Evolutionary conservation across 2,113 vertebrate species (phyloP).

Genomic region (Isurus oxyrinchus): DNA sequence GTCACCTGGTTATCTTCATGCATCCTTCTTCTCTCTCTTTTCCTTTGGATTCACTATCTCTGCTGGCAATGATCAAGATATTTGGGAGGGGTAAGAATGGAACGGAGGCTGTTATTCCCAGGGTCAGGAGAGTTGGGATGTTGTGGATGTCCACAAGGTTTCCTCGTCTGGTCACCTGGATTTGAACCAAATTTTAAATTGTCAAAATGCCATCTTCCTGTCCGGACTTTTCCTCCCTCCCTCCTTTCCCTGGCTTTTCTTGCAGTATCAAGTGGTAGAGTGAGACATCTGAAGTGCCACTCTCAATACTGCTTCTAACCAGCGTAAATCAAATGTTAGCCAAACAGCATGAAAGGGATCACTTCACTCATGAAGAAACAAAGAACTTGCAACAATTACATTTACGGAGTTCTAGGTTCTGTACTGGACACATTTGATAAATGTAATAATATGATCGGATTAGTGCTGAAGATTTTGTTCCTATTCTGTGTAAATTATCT

Average conservation of each 20-base stretch:
- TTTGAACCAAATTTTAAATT: constrained; percentile 27
- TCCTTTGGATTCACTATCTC: constrained; percentile 26
- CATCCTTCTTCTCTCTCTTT: not conserved
- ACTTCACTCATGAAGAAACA: not conserved
- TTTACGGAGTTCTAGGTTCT: not conserved
- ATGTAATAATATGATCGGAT: not conserved
- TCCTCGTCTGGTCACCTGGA: constrained; percentile 46
- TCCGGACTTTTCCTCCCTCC: not conserved
- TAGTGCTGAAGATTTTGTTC: not conserved
- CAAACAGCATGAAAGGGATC: not conserved
- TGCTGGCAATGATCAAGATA: constrained; percentile 51
- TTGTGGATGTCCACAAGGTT: constrained; percentile 44
- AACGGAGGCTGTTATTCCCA: constrained; percentile 52
- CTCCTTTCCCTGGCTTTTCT: not conserved
- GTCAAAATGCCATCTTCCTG: constrained; percentile 10
- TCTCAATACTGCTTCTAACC: not conserved
- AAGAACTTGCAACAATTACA: not conserved
- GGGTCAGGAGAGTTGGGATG: constrained; percentile 42
- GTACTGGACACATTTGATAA: not conserved
- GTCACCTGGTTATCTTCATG: constrained; percentile 39
- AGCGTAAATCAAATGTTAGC: not conserved
- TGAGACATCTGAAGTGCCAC: not conserved
- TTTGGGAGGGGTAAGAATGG: constrained; percentile 55
- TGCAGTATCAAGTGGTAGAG: not conserved
- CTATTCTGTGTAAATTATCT: not conserved